Evolutionary conservation across 1,140 invertebrate species (phyloP), one percentile per base, ranked within the genome.

Genomic region (Latrodectus geometricus): DNA sequence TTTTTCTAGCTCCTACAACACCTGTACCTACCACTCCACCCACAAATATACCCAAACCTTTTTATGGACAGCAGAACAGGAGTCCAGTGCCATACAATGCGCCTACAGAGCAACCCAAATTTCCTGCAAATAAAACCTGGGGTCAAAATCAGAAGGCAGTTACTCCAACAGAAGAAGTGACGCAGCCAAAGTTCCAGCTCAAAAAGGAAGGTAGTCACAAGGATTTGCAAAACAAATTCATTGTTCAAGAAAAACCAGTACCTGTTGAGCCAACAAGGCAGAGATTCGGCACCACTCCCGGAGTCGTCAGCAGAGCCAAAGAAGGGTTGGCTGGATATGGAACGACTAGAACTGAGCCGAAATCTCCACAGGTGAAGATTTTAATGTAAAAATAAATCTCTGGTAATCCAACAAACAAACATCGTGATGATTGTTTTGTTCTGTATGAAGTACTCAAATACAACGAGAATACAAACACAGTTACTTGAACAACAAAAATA

Each of bases 251-350:
- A 3, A 80, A 68, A 49, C 35, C 77, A 14, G 17, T 23, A 21
- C n/a, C n/a, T n/a, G n/a, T n/a, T n/a, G 75, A 86, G 48, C 76
- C 85, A 12, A 11, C 76, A 9, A 73, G 48, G 9, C 15, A 84
- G 61, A 92, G 94, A 83, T 94, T 95, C 86, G 95, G 96, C n/a
- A 96, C 97, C 89, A 95, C 96, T 93, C 95, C 95, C 87, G 96
- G 96, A 52, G 93, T 98, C 83, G 96, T 98, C 89, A 96, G 95
- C 78, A 97, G 97, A 92, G 96, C 97, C 79, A 98, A 97, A 92
- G 96, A 98, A 92, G 96, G 96, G 5, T 89, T 93, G 9, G 70
- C 83, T 48, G n/a, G 35, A 35, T 54, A 54, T 65, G 49, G 48
- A 66, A 35, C 48, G 0, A 75, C 70, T 9, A 17, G 77, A 66